Base-by-base conservation (phyloP, 2,797 vertebrate species). In the Saxicola maurus region DNA sequence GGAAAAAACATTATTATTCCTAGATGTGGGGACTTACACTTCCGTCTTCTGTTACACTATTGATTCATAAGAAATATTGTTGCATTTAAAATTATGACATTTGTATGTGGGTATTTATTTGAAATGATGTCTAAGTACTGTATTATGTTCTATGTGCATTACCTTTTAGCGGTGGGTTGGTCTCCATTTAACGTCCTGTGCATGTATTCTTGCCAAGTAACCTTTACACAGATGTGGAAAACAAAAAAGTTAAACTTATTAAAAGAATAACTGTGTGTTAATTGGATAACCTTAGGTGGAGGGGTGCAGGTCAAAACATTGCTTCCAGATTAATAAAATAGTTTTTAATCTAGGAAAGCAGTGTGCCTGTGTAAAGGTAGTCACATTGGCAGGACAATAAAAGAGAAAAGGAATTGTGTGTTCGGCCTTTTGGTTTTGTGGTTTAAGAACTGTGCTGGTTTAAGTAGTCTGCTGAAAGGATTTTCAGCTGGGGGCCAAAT, bases 41-140 rank as follows among this genome's bases (percentile, higher is more conserved):
- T 98, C 98, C 98, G 98, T 98, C 97, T 98, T 98, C 98, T 98
- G 97, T 99, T 98, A 97, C 98, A 99, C 98, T 99, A 98, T 99
- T 99, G 98, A 98, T 98, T 98, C 97, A 98, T 98, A 97, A 98
- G 97, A 98, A 97, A 97, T 97, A 98, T 98, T 98, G 98, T 98
- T 98, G 98, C 98, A 98, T 99, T 98, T 98, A 98, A 97, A 98
- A 98, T 96, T 89, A 98, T 97, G 97, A 98, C 98, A 98, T 98
- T 96, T 97, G 97, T 98, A 97, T 95, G 98, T 98, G 98, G 98
- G 98, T 99, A 99, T 99, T 99, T 99, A 99, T 99, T 99, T 99
- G 98, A 98, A 98, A 98, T 95, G 28, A 96, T 97, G 98, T 99
- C 98, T 91, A 98, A 98, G 98, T 99, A 98, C 98, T 99, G 98